Conservation (phyloP, 2,113 vertebrate genomes). For the Centropus bengalensis region DNA sequence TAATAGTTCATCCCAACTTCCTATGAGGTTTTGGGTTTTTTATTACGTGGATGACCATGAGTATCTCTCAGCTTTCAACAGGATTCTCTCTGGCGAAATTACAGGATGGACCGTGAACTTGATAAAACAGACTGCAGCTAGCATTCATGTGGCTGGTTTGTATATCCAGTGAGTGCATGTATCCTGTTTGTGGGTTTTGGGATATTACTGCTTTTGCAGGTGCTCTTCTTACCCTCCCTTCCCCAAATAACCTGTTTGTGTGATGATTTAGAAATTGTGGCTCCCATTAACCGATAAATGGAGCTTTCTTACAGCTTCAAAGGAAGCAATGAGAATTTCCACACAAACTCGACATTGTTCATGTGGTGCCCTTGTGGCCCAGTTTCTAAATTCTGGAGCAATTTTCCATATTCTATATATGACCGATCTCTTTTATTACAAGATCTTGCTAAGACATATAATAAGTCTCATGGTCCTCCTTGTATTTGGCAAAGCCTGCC, state of each 20-base stretch:
- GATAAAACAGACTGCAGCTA: too few relatives aligned
- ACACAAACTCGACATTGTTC: neutral
- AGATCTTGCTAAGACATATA: neutral
- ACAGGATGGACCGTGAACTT: fast-evolving
- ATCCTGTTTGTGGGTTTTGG: fast-evolving
- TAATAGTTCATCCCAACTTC: neutral
- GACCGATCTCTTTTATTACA: neutral
- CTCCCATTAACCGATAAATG: neutral
- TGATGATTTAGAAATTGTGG: neutral
- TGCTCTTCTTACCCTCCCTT: neutral
- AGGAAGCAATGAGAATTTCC: neutral
- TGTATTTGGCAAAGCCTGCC: neutral
- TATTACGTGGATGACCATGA: neutral
- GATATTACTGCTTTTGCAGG: neutral
- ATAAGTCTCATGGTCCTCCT: neutral
- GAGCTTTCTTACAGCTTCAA: neutral
- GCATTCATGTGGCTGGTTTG: neutral
- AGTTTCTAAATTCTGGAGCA: too few relatives aligned
- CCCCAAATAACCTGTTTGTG: neutral
- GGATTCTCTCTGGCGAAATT: neutral
- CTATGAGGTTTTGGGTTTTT: neutral
- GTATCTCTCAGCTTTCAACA: neutral
- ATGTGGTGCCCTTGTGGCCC: neutral
- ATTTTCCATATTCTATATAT: neutral
- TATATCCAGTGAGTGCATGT: neutral